Evolutionary conservation across 2,888 invertebrate species (phyloP).

Genomic region (Empis livida): DNA sequence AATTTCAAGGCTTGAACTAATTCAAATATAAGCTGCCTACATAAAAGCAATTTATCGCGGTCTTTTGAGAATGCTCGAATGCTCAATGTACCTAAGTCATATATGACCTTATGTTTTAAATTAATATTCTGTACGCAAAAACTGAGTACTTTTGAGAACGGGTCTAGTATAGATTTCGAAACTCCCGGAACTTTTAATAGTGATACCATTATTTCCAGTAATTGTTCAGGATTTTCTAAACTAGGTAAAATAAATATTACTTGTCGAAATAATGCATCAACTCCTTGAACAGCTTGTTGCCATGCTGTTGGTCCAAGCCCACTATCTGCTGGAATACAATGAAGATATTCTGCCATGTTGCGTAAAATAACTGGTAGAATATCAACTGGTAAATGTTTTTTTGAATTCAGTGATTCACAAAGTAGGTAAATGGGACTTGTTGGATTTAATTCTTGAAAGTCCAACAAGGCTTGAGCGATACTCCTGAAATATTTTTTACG

Average conservation of each 20-base stretch:
- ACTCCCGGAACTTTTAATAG: constrained; percentile 72
- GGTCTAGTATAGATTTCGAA: constrained; percentile 65
- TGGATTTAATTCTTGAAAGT: constrained; percentile 92
- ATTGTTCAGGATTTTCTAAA: constrained; percentile 54
- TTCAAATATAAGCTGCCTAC: constrained; percentile 85
- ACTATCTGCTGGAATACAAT: constrained; percentile 76
- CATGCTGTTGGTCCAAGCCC: constrained; percentile 57
- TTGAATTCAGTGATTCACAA: constrained; percentile 57
- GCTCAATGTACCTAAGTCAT: constrained; percentile 82
- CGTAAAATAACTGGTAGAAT: constrained; percentile 65
- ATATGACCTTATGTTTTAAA: constrained; percentile 62
- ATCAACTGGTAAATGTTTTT: constrained; percentile 58
- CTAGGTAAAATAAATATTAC: constrained; percentile 55
- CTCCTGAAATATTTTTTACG: constrained; percentile 85
- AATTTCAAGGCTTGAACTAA: constrained; percentile 91
- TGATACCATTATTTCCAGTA: constrained; percentile 63
- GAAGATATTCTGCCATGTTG: constrained; percentile 89
- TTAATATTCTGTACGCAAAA: constrained; percentile 83
- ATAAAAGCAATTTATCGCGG: constrained; percentile 84
- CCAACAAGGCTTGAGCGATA: constrained; percentile 82
- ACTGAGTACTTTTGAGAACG: constrained; percentile 88
- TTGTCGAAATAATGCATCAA: constrained; percentile 76
- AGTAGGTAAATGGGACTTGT: constrained; percentile 86
- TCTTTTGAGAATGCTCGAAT: constrained; percentile 83
- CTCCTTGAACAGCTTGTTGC: constrained; percentile 68